Percentiles rank a stretch among this genome's conserved stretches.
Conservation (phyloP, 2,113 vertebrate genomes). For the Sinocyclocheilus maitianheensis region DNA sequence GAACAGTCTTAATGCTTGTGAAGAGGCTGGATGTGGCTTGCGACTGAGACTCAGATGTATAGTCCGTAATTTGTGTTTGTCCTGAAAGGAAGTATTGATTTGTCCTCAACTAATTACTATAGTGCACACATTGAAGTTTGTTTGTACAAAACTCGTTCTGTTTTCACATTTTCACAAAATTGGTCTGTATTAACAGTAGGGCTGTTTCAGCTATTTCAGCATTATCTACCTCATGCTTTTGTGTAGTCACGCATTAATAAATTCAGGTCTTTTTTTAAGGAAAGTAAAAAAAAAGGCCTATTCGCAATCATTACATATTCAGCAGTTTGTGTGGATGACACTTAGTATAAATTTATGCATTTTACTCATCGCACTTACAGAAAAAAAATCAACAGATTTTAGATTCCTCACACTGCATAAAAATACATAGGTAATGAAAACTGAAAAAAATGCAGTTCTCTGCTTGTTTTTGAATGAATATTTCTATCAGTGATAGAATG, state of each 20-base stretch:
- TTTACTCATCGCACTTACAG: not conserved
- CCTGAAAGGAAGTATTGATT: constrained; percentile 90
- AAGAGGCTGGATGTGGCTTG: constrained; percentile 80
- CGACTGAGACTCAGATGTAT: constrained; percentile 75
- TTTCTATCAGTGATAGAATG: not conserved
- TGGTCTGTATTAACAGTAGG: not conserved
- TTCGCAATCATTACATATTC: not conserved
- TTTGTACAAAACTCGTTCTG: not conserved
- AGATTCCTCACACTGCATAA: not conserved
- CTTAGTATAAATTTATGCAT: not conserved
- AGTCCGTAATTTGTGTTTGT: constrained; percentile 78
- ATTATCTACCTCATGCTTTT: not conserved
- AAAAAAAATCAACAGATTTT: not conserved
- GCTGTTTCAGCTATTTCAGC: not conserved
- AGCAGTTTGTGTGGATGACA: not conserved
- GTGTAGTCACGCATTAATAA: not conserved
- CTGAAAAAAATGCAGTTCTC: not conserved
- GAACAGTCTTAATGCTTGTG: constrained; percentile 69
- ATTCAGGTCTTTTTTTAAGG: not conserved
- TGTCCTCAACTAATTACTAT: not conserved
- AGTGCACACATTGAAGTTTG: not conserved
- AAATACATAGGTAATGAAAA: not conserved
- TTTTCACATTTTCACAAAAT: not conserved
- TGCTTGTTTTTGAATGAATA: not conserved
- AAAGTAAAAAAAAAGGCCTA: not conserved